Percentiles rank a stretch among this genome's conserved stretches.
Evolutionary conservation across 2,888 invertebrate species (phyloP).

Genomic region (Megastigmus dorsalis): DNA sequence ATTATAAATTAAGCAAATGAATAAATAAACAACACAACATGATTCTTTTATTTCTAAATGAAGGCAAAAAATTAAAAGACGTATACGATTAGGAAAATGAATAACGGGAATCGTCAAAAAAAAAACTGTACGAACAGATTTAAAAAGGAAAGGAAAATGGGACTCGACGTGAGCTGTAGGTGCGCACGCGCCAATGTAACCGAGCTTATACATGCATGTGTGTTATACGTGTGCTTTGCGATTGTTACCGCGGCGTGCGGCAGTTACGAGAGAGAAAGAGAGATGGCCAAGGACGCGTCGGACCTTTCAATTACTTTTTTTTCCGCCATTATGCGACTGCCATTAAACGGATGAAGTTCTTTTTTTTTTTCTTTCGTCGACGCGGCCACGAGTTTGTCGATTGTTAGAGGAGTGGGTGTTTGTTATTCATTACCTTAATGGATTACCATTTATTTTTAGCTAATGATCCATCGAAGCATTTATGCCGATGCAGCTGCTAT

Average conservation of each 20-base stretch:
- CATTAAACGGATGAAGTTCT: slow-evolving; percentile 28
- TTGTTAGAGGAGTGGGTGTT: slow-evolving; percentile 34
- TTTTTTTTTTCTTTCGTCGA: not conserved
- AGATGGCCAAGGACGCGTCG: slow-evolving; percentile 41
- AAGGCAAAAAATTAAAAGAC: no score
- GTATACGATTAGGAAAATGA: no score
- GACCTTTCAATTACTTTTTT: slow-evolving; percentile 44
- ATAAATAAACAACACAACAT: no score
- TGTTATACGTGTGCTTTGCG: not conserved
- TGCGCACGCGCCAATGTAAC: not conserved
- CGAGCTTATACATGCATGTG: not conserved
- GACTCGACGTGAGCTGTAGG: no score
- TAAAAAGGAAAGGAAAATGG: no score
- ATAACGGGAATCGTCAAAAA: no score
- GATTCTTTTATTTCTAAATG: no score
- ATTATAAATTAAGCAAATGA: no score
- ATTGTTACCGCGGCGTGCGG: slow-evolving; percentile 13
- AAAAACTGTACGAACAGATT: no score
- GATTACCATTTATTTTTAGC: slow-evolving; percentile 29
- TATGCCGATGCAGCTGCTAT: no score
- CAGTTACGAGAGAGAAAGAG: slow-evolving; percentile 34
- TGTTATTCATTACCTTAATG: slow-evolving; percentile 43
- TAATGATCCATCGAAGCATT: slow-evolving; percentile 16
- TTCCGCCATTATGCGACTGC: slow-evolving; percentile 30
- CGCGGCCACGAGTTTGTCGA: slow-evolving; percentile 1